Conservation (phyloP, 2,888 invertebrate species). For the Adineta ricciae region DNA sequence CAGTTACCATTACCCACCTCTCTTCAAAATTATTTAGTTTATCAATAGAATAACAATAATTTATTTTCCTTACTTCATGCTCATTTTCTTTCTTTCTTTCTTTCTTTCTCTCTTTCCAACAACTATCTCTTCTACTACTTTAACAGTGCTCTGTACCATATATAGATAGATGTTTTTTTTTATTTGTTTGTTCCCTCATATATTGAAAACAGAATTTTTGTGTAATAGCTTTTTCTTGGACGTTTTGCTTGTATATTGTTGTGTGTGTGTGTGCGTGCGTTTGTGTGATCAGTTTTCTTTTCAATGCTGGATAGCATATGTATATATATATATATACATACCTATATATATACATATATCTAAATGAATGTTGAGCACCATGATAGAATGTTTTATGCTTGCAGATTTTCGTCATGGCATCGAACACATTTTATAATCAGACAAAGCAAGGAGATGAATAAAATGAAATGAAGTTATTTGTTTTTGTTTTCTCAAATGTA, state of each 20-base stretch:
- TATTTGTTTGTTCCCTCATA: not conserved
- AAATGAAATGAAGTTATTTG: not conserved
- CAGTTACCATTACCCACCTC: constrained; percentile 45
- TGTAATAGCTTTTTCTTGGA: not conserved
- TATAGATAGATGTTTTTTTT: constrained; percentile 4
- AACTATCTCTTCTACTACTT: not conserved
- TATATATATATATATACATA: not conserved
- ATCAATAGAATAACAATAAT: constrained; percentile 38
- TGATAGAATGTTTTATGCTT: not conserved
- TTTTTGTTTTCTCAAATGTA: not conserved
- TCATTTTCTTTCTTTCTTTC: not conserved
- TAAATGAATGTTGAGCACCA: not conserved
- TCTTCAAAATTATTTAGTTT: constrained; percentile 45
- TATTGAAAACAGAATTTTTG: not conserved
- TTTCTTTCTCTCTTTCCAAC: not conserved
- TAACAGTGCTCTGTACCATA: not conserved
- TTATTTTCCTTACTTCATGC: not conserved
- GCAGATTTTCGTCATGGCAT: not conserved
- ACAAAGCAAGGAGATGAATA: not conserved
- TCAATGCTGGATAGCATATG: not conserved
- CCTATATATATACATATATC: not conserved
- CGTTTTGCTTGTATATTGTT: constrained; percentile 1
- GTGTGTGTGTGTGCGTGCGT: not conserved
- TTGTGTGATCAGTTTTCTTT: not conserved
- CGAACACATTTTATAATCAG: not conserved